Conservation (phyloP, 1,140 invertebrate genomes). For the Zaprionus ornatus region DNA sequence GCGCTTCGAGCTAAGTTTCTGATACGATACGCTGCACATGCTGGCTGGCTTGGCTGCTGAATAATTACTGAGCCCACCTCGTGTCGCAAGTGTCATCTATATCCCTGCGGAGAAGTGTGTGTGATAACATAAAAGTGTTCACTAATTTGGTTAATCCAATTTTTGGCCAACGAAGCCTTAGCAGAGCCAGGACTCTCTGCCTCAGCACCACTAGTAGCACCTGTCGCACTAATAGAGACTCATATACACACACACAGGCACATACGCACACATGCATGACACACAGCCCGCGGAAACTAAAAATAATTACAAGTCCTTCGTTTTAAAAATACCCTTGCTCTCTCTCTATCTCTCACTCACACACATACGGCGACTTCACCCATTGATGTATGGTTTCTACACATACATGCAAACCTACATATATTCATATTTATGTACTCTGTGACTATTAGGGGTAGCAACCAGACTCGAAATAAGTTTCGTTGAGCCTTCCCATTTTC, state of each 20-base stretch:
- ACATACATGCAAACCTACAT: not conserved
- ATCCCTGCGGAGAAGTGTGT: constrained; percentile 20
- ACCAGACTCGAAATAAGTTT: constrained; percentile 27
- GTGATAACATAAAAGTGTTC: constrained; percentile 70
- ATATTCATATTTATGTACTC: not conserved
- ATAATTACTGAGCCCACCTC: constrained; percentile 19
- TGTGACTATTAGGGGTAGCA: constrained; percentile 45
- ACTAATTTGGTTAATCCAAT: constrained; percentile 77
- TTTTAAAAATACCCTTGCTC: constrained; percentile 9
- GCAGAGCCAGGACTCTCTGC: constrained; percentile 7
- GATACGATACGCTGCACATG: constrained; percentile 57
- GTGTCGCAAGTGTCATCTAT: constrained; percentile 49
- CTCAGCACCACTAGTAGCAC: constrained; percentile 28
- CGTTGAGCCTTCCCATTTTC: constrained; percentile 39
- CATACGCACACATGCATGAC: not conserved
- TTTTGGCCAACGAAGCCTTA: constrained; percentile 66
- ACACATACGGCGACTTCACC: not conserved
- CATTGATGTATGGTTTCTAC: constrained; percentile 36
- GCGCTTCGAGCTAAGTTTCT: constrained; percentile 53
- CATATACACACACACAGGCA: not conserved
- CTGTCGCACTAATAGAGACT: constrained; percentile 21
- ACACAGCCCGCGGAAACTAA: constrained; percentile 21
- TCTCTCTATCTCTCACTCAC: not conserved
- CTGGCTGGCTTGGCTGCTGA: constrained; percentile 18
- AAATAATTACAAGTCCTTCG: constrained; percentile 34